These are phyloP conservation scores for Miniopterus natalensis DNA, from an alignment of 2,113 vertebrate species.

Conservation along the genomic window DNA sequence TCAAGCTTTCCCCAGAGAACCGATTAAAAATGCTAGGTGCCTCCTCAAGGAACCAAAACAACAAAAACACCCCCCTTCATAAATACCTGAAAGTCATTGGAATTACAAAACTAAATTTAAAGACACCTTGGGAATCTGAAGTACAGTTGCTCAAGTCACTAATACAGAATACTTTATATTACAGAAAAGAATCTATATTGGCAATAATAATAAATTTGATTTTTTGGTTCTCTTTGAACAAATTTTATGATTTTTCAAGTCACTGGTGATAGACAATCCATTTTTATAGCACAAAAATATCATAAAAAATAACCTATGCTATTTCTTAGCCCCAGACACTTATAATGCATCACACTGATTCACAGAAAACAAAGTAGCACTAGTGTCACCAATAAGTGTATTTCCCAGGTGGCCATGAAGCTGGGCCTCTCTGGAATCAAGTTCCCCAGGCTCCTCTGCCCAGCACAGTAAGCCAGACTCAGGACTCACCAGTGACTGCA, in stretches of 20 bases:
- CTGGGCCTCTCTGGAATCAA: background rate
- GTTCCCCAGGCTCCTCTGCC: background rate
- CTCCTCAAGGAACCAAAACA: background rate
- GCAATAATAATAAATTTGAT: background rate
- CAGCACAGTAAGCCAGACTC: background rate
- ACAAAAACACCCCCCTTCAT: background rate
- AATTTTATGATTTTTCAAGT: background rate
- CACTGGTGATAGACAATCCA: background rate
- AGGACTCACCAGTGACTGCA: background rate
- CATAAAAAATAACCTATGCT: background rate
- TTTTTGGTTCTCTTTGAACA: background rate
- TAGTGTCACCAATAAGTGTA: background rate
- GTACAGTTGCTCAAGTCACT: slow-evolving; percentile 37
- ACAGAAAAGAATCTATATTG: background rate
- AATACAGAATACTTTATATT: background rate
- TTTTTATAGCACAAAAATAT: background rate
- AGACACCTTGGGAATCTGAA: slow-evolving; percentile 29
- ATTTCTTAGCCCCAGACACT: background rate
- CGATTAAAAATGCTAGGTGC: slow-evolving; percentile 58
- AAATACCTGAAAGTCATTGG: slow-evolving; percentile 46
- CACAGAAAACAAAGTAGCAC: background rate
- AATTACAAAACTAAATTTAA: slow-evolving; percentile 58
- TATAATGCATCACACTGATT: background rate
- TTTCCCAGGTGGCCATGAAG: slow-evolving; percentile 19
- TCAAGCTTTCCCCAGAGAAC: slow-evolving; percentile 51